Evolutionary conservation across 92 coral and sea anemone species (phyloP).

Genomic region (Zoanthus sansibaricus): DNA sequence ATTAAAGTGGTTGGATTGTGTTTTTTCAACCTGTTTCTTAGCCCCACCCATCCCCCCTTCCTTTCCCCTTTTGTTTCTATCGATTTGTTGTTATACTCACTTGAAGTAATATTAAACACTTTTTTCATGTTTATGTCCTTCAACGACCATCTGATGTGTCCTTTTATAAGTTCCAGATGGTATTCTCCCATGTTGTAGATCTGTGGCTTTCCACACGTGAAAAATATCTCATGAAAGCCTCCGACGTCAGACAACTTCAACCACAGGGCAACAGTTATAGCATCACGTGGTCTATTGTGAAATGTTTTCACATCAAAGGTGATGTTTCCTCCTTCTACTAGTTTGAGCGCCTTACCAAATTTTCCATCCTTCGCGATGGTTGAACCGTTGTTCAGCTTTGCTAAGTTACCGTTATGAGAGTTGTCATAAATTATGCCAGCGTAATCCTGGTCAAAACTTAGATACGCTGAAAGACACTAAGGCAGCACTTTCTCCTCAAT

Average conservation of each 20-base stretch:
- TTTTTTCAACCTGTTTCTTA: too few relatives aligned
- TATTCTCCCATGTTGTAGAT: conserved; percentile 82
- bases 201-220: conserved; percentile 83
- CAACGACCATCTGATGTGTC: conserved; percentile 83
- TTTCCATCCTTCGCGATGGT: conserved; percentile 77
- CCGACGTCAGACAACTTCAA: conserved; percentile 74
- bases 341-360: conserved; percentile 84
- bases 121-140: conserved; percentile 67
- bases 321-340: conserved; percentile 78
- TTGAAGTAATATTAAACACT: conserved; percentile 75
- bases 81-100: conserved; percentile 48
- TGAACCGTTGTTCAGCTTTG: conserved; percentile 75
- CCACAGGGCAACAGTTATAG: conserved; percentile 93
- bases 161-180: conserved; percentile 77
- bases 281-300: conserved; percentile 89
- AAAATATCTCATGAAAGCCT: conserved; percentile 84
- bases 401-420: conserved; percentile 91
- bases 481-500: too few relatives aligned
- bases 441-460: conserved; percentile 84
- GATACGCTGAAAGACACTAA: conserved; percentile 85
- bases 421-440: conserved; percentile 79
- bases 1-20: too few relatives aligned
- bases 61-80: too few relatives aligned
- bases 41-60: too few relatives aligned
- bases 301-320: conserved; percentile 85